Evolutionary conservation across 2,113 vertebrate genomes (phyloP), one percentile per base, ranked within the genome.

Genomic region (Hippocampus barbouri): DNA sequence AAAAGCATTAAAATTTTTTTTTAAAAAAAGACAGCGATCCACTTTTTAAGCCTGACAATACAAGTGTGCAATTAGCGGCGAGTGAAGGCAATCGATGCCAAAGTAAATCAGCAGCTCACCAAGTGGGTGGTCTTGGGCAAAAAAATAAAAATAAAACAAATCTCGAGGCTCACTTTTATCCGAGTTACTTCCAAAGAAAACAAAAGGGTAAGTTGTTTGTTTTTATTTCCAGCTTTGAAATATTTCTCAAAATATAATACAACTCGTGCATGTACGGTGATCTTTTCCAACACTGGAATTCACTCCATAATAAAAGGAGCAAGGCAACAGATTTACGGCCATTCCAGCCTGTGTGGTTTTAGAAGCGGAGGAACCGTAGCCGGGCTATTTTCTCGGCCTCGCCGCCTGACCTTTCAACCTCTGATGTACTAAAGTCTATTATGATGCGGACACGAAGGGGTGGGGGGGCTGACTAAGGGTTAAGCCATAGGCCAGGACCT

Each of bases 381-480:
- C 70, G 70, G 65, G 63, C 74, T 63, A 41, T 38, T 20, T 15
- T 64, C 49, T 47, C 71, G 41, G 74, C 59, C 68, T 71, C 67
- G 25, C 51, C n/a, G 70, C 0, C 21, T 51, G 80, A 85, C 84
- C 85, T 68, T 57, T 18, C 71, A 66, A 68, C 76, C 14, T 34
- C 78, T 75, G 80, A 94, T 91, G 92, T 90, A 92, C 94, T 95
- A 94, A 95, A 94, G 34, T 95, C 93, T 92, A 93, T 94, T 95
- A 93, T 92, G 92, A 95, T 94, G 92, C 93, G 93, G 93, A 95
- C 94, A 92, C 84, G 91, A 88, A 94, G 91, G 84, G n/a, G 54
- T 94, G 92, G 4, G 91, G 90, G 90, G 88, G 86, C 91, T 92
- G 90, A 92, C 94, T 94, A 92, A 95, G 95, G 95, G 94, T 95